Evolutionary conservation across 2,113 vertebrate genomes (phyloP).

Genomic region (Cichladusa arquata): DNA sequence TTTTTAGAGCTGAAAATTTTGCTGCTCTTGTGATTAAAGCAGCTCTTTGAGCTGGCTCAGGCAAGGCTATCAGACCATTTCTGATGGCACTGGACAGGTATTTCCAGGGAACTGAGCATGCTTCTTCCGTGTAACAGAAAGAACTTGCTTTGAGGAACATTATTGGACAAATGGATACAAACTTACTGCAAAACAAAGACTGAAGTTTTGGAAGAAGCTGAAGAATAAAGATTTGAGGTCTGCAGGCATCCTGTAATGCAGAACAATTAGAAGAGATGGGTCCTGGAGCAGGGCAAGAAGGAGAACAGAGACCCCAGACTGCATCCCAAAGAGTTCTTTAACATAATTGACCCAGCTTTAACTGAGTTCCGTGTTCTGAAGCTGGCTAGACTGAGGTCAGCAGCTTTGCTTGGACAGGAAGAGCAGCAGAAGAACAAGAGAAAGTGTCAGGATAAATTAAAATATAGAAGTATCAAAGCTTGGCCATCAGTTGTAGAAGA

Average conservation of each 20-base stretch:
- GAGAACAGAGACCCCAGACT: background rate
- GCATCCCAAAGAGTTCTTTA: background rate
- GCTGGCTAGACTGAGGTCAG: background rate
- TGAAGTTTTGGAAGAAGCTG: background rate
- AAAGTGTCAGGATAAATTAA: background rate
- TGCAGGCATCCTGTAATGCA: background rate
- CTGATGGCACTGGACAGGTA: background rate
- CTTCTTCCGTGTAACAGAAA: background rate
- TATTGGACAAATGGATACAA: background rate
- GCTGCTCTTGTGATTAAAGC: background rate
- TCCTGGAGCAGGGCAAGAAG: background rate
- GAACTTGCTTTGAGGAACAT: background rate
- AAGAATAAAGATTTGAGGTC: background rate
- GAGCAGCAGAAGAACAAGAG: background rate
- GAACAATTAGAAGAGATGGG: background rate
- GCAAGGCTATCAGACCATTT: background rate
- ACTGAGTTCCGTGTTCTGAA: background rate
- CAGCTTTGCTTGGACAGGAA: background rate
- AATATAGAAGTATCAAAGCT: background rate
- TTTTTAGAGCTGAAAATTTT: background rate
- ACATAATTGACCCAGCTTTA: background rate
- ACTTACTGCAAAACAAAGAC: background rate
- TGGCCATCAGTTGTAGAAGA: background rate
- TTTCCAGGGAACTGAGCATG: background rate
- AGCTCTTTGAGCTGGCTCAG: background rate